Percentiles rank a stretch among this genome's conserved stretches.
Evolutionary conservation across 2,797 vertebrate species (phyloP).

Genomic region (Clarias fuscus): DNA sequence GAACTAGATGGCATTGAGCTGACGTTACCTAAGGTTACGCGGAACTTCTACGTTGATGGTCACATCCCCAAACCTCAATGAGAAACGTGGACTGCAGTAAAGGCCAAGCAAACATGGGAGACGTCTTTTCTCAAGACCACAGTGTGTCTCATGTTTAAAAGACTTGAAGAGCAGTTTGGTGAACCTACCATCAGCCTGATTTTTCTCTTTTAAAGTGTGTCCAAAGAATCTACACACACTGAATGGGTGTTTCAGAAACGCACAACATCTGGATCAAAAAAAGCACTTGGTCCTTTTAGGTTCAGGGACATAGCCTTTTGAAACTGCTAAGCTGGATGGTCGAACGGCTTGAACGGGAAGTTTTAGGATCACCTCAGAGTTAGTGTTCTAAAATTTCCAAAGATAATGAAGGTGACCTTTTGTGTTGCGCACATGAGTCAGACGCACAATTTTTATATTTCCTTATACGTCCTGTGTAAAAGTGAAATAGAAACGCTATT

Average conservation of each 20-base stretch:
- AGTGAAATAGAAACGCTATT: background rate
- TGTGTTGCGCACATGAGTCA: constrained; percentile 60
- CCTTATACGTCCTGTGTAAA: constrained; percentile 9
- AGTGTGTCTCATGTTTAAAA: background rate
- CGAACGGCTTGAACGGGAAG: background rate
- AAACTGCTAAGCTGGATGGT: background rate
- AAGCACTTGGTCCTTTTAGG: constrained; percentile 3
- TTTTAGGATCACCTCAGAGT: background rate
- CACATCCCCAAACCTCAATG: constrained; percentile 90
- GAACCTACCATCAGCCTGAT: background rate
- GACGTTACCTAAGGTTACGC: constrained; percentile 86
- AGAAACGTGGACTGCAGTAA: constrained; percentile 51
- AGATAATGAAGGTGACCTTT: constrained; percentile 64
- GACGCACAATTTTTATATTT: constrained; percentile 63
- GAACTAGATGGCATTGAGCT: constrained; percentile 86
- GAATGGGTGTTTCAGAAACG: constrained; percentile 2
- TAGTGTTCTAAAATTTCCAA: constrained; percentile 22
- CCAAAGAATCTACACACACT: background rate
- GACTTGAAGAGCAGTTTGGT: background rate
- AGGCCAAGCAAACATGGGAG: background rate
- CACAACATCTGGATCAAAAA: constrained; percentile 12
- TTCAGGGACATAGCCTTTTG: background rate
- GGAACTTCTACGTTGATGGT: constrained; percentile 94
- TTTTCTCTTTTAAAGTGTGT: background rate
- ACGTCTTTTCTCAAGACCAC: background rate